Base-by-base conservation (phyloP, 1,140 invertebrate species). In the Phymastichus coffea region DNA sequence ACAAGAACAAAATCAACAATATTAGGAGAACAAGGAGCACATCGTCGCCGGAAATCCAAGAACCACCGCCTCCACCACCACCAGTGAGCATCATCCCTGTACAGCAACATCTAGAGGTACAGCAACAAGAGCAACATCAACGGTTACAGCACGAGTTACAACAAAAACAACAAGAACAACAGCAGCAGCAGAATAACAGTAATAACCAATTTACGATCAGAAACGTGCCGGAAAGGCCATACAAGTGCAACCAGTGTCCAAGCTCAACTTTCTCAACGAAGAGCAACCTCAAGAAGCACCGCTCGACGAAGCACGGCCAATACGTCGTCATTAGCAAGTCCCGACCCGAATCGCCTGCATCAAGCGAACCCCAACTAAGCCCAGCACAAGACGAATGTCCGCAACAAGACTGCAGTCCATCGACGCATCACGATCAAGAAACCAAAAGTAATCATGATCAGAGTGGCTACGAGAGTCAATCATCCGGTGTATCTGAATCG, bases 251-350 rank as follows among this genome's bases (percentile, higher is more conserved):
- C 28, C 85, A 85, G 2, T 94, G 92, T 73, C 90, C 92, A 0
- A 90, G 89, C 61, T 92, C 90, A 61, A 92, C 90, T 0, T 95
- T 94, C 69, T 89, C 91, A 0, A 92, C 90, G 0, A 77, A 89
- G 63, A 88, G 90, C 53, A 91, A 90, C 55, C 75, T 92, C 2
- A 88, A 87, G 57, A 92, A 91, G 66, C 90, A 92, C 69, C 85
- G 87, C 67, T 84, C 86, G 9, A 84, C 85, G 14, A 88, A 90
- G 57, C 90, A 92, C 65, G 44, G 80, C 69, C 19, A 79, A 20
- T 73, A 75, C 28, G 66, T 44, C 2, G 15, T 19, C 2, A 58
- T 61, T 3, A 40, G 38, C 1, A 75, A 74, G 30, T 78, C 73
- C 0, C 66, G 73, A 4, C 71, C 78, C 1, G 70, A 70, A 1